phyloP scores from a whole-genome alignment of 2,797 vertebrate genomes.

The Pangasius larnaudii region DNA sequence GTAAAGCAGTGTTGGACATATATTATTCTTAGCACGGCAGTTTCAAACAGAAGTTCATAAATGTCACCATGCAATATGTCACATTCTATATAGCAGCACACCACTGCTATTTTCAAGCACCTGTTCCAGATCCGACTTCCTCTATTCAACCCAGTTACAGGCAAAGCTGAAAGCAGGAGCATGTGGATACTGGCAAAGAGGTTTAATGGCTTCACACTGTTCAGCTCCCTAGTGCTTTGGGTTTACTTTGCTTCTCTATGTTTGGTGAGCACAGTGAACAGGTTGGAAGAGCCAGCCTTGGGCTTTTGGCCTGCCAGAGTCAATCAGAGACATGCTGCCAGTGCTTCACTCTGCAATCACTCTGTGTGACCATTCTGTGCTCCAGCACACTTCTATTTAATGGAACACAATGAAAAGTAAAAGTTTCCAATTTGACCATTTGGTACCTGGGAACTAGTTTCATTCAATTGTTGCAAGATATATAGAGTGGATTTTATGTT shows the following conservation, averaged over 20 bases:
- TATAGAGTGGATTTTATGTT: not conserved
- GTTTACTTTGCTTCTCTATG: not conserved
- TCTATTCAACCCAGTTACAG: slow-evolving; percentile 12
- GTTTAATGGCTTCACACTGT: slow-evolving; percentile 4
- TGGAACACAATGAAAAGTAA: not conserved
- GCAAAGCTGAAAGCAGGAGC: not conserved
- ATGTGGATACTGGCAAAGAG: not conserved
- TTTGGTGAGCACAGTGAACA: not conserved
- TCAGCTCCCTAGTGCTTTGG: slow-evolving; percentile 7
- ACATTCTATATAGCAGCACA: slow-evolving; percentile 17
- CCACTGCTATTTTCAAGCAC: slow-evolving; percentile 2
- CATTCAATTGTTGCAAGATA: not conserved
- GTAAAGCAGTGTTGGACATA: not conserved
- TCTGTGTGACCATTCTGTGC: not conserved
- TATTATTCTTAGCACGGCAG: slow-evolving; percentile 17
- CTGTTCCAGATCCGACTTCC: slow-evolving; percentile 4
- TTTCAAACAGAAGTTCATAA: not conserved
- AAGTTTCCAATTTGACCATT: not conserved
- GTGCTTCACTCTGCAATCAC: not conserved
- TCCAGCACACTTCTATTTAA: not conserved
- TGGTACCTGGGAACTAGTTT: not conserved
- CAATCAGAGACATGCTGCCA: not conserved
- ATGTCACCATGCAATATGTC: slow-evolving; percentile 26
- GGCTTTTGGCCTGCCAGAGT: not conserved
- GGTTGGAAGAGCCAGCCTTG: not conserved